A percentile compares a stretch with the other conserved stretches of the same genome.
Conservation (phyloP, 2,888 invertebrate genomes). For the Zaprionus lineosus region DNA sequence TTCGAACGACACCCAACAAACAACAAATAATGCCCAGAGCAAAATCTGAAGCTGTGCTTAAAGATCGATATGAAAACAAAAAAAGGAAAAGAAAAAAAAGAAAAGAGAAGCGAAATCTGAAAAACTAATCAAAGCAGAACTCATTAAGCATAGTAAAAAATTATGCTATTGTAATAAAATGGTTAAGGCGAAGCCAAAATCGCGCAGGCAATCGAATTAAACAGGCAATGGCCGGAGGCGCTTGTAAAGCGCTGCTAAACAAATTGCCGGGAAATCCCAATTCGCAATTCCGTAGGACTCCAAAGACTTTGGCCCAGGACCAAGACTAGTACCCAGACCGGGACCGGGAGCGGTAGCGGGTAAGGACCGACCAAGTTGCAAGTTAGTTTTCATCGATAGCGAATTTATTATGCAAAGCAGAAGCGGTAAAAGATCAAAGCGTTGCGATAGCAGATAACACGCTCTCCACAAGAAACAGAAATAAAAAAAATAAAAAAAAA, state of each 20-base stretch:
- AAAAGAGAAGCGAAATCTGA: conserved; percentile 19
- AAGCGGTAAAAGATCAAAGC: conserved; percentile 77
- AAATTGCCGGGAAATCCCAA: conserved; percentile 74
- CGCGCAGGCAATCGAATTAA: conserved; percentile 74
- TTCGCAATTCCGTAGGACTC: conserved; percentile 5
- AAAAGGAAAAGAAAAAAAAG: conserved; percentile 15
- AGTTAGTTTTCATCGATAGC: conserved; percentile 75
- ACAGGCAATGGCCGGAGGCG: conserved; percentile 67
- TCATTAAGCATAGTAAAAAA: conserved; percentile 76
- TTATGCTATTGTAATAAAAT: conserved; percentile 76
- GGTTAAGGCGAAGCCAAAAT: conserved; percentile 68
- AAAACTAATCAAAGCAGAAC: conserved; percentile 76
- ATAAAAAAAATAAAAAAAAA: neutral
- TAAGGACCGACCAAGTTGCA: conserved; percentile 53
- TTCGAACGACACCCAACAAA: conserved; percentile 66
- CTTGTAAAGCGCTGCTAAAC: conserved; percentile 58
- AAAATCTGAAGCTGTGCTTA: conserved; percentile 9
- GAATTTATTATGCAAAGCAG: conserved; percentile 78
- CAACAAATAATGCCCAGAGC: conserved; percentile 55
- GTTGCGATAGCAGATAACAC: conserved; percentile 75
- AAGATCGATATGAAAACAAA: conserved; percentile 15
- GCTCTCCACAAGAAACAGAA: conserved; percentile 19
- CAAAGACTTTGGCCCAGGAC: neutral
- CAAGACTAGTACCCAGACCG: too few relatives aligned
- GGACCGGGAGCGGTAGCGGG: too few relatives aligned